Evolutionary conservation across 2,888 invertebrate genomes (phyloP).

Genomic region (Drosophila macrospina): DNA sequence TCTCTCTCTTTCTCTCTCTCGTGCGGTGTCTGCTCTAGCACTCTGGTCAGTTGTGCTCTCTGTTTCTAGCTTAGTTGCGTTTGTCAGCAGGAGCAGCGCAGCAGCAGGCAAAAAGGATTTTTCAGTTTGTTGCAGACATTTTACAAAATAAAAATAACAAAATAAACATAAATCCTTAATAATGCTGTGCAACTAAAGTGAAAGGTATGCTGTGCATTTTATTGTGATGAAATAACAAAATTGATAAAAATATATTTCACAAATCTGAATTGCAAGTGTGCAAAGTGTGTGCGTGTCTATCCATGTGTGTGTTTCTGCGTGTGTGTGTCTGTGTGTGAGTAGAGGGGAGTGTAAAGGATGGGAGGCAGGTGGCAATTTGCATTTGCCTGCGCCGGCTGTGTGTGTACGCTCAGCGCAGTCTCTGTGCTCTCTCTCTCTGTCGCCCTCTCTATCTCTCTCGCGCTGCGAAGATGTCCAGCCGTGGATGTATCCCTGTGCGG

Average conservation of each 20-base stretch:
- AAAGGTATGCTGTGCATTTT: constrained; percentile 17
- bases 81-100: constrained; percentile 59
- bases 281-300: constrained; percentile 19
- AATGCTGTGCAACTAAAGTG: constrained; percentile 35
- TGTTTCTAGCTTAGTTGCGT: constrained; percentile 61
- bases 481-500: constrained; percentile 69
- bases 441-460: constrained; percentile 19
- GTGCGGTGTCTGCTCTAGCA: constrained; percentile 13
- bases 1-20: constrained; percentile 10
- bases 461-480: constrained; percentile 52
- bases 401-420: constrained; percentile 23
- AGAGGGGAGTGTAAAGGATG: neutral
- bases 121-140: constrained; percentile 53
- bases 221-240: constrained; percentile 6
- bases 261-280: constrained; percentile 12
- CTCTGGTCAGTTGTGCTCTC: constrained; percentile 50
- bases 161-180: constrained; percentile 11
- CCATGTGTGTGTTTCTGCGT: constrained; percentile 20
- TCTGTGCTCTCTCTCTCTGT: constrained; percentile 22
- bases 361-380: constrained; percentile 56
- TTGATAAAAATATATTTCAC: neutral
- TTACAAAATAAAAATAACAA: constrained; percentile 12
- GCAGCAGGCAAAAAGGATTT: constrained; percentile 55
- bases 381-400: constrained; percentile 59
- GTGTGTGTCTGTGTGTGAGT: constrained; percentile 5